A percentile compares a stretch with the other conserved stretches of the same genome.
Evolutionary conservation across 2,113 vertebrate genomes (phyloP).

Genomic region (Gila orcuttii): DNA sequence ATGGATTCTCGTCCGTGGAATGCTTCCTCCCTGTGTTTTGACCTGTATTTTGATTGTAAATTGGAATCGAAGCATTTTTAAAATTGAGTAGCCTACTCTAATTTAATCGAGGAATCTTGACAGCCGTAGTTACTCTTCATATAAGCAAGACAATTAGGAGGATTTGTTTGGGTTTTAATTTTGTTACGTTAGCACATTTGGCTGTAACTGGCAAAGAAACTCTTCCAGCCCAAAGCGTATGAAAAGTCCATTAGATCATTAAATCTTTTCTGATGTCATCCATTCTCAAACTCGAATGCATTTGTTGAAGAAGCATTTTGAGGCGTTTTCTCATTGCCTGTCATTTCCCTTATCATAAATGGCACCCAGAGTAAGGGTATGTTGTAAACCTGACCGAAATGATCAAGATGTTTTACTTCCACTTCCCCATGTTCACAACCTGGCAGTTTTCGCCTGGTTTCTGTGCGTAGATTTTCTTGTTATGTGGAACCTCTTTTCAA

Average conservation of each 20-base stretch:
- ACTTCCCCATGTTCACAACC: slow-evolving; percentile 33
- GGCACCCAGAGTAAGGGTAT: slow-evolving; percentile 20
- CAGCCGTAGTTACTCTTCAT: too few species aligned
- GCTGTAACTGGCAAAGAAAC: not conserved
- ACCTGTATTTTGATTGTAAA: too few species aligned
- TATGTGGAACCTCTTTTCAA: not conserved
- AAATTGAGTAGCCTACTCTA: too few species aligned
- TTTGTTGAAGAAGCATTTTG: not conserved
- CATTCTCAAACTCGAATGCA: not conserved
- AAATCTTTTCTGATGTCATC: too few species aligned
- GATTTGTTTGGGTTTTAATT: too few species aligned
- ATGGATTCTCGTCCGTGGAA: too few species aligned
- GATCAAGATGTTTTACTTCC: slow-evolving; percentile 37
- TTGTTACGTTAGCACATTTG: not conserved
- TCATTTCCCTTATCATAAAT: slow-evolving; percentile 30
- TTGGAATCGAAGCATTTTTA: too few species aligned
- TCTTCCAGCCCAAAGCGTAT: not conserved
- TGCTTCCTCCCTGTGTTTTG: too few species aligned
- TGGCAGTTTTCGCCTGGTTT: not conserved
- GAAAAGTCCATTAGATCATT: not conserved
- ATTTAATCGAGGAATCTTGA: too few species aligned
- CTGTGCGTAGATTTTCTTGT: not conserved
- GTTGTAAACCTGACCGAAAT: slow-evolving; percentile 12
- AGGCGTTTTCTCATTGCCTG: not conserved
- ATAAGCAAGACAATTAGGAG: too few species aligned